phyloP scores from a whole-genome alignment of 2,113 vertebrate species.

The Hepsetus odoe region DNA sequence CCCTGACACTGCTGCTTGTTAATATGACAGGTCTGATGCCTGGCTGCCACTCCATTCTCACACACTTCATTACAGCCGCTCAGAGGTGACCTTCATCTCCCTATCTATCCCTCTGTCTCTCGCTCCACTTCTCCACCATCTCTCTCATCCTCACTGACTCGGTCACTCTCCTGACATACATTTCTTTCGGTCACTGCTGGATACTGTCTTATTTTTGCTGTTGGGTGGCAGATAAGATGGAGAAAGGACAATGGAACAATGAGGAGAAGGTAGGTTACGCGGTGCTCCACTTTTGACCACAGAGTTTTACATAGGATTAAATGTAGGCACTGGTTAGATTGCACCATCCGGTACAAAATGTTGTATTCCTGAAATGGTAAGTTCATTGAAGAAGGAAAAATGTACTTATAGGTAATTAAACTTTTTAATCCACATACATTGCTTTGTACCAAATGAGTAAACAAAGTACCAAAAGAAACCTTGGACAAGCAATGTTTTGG shows the following conservation, averaged over 20 bases:
- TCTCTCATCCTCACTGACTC: conserved; percentile 50
- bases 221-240: conserved; percentile 64
- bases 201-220: conserved; percentile 61
- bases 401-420: no score
- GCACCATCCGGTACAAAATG: no score
- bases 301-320: not conserved
- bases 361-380: no score
- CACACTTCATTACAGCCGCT: conserved; percentile 68
- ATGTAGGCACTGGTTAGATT: no score
- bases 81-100: conserved; percentile 58
- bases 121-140: conserved; percentile 36
- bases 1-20: conserved; percentile 41
- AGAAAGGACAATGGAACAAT: conserved; percentile 38
- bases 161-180: conserved; percentile 47
- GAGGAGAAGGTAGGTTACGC: not conserved
- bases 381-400: no score
- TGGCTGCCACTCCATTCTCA: conserved; percentile 48
- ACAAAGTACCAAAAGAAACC: no score
- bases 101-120: conserved; percentile 1
- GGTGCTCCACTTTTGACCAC: not conserved
- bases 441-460: no score
- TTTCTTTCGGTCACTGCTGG: conserved; percentile 72
- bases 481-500: no score
- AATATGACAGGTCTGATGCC: conserved; percentile 56
- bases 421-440: no score